Evolutionary conservation across 2,797 vertebrate species (phyloP).

Genomic region (Sphenopsis melanotis): DNA sequence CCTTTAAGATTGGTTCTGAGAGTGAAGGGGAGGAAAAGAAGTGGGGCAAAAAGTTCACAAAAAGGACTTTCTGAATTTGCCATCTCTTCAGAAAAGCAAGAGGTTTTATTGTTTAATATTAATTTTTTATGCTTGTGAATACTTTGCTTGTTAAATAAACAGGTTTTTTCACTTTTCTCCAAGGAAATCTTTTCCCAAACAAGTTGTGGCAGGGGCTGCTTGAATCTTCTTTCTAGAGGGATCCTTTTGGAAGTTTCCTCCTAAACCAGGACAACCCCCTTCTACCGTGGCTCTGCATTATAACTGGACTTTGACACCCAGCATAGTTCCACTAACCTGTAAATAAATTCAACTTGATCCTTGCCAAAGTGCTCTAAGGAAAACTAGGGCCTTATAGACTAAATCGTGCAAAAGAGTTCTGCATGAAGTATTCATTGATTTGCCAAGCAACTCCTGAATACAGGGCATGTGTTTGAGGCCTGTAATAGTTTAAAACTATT

Average conservation of each 20-base stretch:
- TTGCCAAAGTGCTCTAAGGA: background rate
- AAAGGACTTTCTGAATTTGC: background rate
- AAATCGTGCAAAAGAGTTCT: background rate
- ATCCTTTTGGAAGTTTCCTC: background rate
- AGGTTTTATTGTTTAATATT: background rate
- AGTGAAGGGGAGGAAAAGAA: too few species aligned
- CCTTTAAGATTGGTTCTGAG: too few species aligned
- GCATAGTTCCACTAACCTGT: background rate
- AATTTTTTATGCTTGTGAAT: background rate
- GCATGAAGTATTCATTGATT: background rate
- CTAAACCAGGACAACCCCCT: background rate
- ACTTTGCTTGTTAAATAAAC: background rate
- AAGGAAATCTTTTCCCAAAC: background rate
- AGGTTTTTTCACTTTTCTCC: background rate
- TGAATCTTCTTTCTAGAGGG: background rate
- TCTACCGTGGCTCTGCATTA: background rate
- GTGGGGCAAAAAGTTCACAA: background rate
- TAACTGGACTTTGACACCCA: background rate
- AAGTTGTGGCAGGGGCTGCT: rapidly evolving
- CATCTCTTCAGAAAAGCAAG: background rate
- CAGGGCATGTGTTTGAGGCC: background rate
- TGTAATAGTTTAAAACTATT: background rate
- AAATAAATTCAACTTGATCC: background rate
- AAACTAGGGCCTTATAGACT: background rate
- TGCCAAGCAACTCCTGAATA: background rate